Evolutionary conservation across 2,888 invertebrate genomes (phyloP).

Genomic region (Chalcosyrphus nemorum): DNA sequence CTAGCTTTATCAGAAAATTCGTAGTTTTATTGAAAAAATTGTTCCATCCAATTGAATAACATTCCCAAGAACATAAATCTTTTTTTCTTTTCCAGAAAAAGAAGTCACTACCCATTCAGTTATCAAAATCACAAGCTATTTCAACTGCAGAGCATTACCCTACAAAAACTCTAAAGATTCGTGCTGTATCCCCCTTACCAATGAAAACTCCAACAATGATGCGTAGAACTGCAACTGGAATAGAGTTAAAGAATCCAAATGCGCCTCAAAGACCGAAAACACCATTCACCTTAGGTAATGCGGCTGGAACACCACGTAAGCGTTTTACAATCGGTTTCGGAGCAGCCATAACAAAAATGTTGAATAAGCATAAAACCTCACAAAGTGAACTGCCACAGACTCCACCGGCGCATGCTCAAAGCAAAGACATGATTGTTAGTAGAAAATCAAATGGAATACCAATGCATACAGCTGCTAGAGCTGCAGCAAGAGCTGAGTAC

Average conservation of each 20-base stretch:
- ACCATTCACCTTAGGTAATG: conserved; percentile 7
- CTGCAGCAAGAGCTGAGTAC: conserved; percentile 51
- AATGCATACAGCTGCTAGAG: conserved; percentile 57
- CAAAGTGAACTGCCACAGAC: neutral
- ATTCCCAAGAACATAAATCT: too few relatives aligned
- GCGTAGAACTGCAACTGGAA: neutral
- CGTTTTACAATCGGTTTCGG: conserved; percentile 24
- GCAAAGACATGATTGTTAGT: neutral
- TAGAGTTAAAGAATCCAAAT: neutral
- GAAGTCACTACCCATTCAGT: neutral
- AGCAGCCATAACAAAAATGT: conserved; percentile 43
- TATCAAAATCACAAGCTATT: neutral
- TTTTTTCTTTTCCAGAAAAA: conserved; percentile 5
- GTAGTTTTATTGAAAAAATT: too few relatives aligned
- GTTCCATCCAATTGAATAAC: too few relatives aligned
- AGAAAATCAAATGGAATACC: conserved; percentile 23
- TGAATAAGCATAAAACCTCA: conserved; percentile 22
- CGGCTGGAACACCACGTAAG: neutral
- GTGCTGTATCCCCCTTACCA: neutral
- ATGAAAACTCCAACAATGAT: neutral
- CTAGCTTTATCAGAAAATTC: too few relatives aligned
- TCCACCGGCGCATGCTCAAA: neutral
- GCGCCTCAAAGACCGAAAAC: neutral
- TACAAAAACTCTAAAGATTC: neutral
- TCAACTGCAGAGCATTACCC: neutral